Base-by-base conservation (phyloP, 2,113 vertebrate species). In the Gallinago media region DNA sequence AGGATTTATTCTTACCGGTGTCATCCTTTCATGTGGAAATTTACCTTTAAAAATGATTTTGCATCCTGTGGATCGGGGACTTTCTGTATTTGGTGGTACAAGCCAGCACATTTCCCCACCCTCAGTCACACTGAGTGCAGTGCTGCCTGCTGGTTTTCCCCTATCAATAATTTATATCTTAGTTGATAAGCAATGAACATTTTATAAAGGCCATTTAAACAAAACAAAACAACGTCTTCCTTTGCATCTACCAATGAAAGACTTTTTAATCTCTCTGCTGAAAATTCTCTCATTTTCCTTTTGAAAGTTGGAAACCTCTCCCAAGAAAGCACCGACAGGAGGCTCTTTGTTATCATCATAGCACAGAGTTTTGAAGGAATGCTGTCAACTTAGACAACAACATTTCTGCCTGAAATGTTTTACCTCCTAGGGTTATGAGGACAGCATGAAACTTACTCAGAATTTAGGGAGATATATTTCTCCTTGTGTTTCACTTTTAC, bases 181-280 rank as follows among this genome's bases (percentile, higher is more conserved):
- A 58, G 27, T 66, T 88, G 74, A 87, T 49, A 78, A 34, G 52
- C 66, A 89, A 52, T 89, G 40, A 82, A 72, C 31, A 2, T 85
- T 85, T 94, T 89, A 65, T 80, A 67, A 82, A 88, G 63, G 47
- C 76, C 52, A 36, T 94, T 94, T 85, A 70, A 85, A 78, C 49
- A 75, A 65, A 87, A 65, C 2, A 6, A 50, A 83, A 9, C 11
- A 36, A 40, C 7, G 2, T 55, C 47, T 89, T 91, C 68, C 58
- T 85, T 85, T 85, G 25, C 49, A 26, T 91, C 44, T 85, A 18
- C 78, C 80, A 70, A 1, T 5, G 12, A 68, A 56, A 81, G 21
- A 44, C 16, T 34, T 92, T 86, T 80, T 61, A 6, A 71, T 74
- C 25, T 88, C 36, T 83, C 29, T 67, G 87, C 26, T 63, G 31